These are phyloP conservation scores for Diglossa brunneiventris DNA, from an alignment of 2,113 vertebrate genomes.

Conservation along the genomic window DNA sequence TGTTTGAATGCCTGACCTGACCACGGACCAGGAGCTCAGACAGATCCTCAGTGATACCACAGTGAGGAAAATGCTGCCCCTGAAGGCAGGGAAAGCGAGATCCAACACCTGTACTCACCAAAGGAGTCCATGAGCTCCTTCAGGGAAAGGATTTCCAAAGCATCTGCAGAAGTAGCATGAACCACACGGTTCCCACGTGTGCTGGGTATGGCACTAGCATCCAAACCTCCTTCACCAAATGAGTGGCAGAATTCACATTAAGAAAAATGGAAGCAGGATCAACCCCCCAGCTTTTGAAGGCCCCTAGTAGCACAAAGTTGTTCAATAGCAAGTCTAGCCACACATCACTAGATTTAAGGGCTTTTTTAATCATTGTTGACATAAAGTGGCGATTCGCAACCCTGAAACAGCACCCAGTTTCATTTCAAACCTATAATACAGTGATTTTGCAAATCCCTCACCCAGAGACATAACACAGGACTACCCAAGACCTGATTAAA, in stretches of 20 bases:
- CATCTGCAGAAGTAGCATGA: not conserved
- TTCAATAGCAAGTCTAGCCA: not conserved
- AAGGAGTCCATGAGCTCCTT: not conserved
- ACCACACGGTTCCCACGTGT: not conserved
- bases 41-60: not conserved
- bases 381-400: not conserved
- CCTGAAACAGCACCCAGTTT: not conserved
- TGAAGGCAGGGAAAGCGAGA: not conserved
- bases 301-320: not conserved
- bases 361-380: not conserved
- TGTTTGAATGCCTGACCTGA: not conserved
- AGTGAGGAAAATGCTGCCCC: not conserved
- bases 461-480: not conserved
- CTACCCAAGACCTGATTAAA: not conserved
- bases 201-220: not conserved
- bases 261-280: not conserved
- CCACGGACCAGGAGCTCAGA: not conserved
- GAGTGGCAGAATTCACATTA: not conserved
- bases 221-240: not conserved
- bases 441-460: not conserved
- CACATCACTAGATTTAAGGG: not conserved
- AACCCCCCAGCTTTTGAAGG: not conserved
- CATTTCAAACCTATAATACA: not conserved
- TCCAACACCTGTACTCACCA: fast-evolving
- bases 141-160: not conserved